These are phyloP conservation scores for Iphiclides podalirius DNA, from an alignment of 2,888 invertebrate species.

Conservation along the genomic window DNA sequence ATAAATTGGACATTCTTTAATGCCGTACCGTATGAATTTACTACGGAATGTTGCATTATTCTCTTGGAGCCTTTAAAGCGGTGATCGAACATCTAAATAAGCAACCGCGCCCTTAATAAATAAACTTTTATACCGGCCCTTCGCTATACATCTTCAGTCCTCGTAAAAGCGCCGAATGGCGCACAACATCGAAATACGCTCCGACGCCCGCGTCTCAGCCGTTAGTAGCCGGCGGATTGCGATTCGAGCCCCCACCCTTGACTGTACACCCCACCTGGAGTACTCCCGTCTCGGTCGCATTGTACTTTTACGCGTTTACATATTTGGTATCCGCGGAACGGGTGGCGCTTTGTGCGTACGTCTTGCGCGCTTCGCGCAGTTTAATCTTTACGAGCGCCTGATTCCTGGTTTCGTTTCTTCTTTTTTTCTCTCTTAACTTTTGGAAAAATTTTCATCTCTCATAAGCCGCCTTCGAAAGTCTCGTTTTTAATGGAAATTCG, in stretches of 20 bases:
- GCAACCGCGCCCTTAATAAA: slow-evolving; percentile 22
- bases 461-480: slow-evolving; percentile 13
- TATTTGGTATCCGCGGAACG: slow-evolving; percentile 11
- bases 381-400: slow-evolving; percentile 22
- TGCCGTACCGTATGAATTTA: no score
- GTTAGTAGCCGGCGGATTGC: slow-evolving; percentile 29
- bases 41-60: not conserved
- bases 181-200: slow-evolving; percentile 16
- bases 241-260: slow-evolving; percentile 33
- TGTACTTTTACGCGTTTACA: slow-evolving; percentile 32
- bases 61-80: not conserved
- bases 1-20: no score
- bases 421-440: not conserved
- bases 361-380: slow-evolving; percentile 23
- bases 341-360: no score
- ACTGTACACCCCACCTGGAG: slow-evolving; percentile 40
- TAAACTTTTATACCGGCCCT: slow-evolving; percentile 26
- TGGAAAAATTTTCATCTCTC: not conserved
- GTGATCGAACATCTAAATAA: slow-evolving; percentile 14
- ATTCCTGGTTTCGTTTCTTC: slow-evolving; percentile 7
- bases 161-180: slow-evolving; percentile 29
- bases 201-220: slow-evolving; percentile 17
- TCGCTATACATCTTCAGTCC: slow-evolving; percentile 27
- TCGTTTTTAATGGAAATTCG: slow-evolving; percentile 20
- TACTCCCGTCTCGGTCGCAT: slow-evolving; percentile 40